phyloP scores from a whole-genome alignment of 1,140 invertebrate species.

The Apolygus lucorum region DNA sequence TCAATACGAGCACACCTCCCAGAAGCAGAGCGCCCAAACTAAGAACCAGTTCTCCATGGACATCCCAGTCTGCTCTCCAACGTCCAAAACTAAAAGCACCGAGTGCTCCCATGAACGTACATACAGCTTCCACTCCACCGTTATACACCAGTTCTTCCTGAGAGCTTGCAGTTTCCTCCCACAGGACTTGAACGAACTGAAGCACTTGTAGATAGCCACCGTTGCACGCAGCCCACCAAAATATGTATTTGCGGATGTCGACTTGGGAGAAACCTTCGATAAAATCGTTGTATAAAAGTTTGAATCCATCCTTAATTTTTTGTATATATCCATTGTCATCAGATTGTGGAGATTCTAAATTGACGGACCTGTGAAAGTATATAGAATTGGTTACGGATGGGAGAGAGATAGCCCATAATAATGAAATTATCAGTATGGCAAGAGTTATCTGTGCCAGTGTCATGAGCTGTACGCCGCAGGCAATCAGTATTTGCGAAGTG shows the following conservation, averaged over 20 bases:
- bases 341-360: not conserved
- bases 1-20: conserved; percentile 52
- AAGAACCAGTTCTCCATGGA: conserved; percentile 47
- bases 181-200: conserved; percentile 47
- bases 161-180: conserved; percentile 38
- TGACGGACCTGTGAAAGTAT: conserved; percentile 14
- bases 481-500: conserved; percentile 48
- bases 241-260: conserved; percentile 34
- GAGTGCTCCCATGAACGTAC: conserved; percentile 42
- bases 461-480: conserved; percentile 46
- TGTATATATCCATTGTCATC: conserved; percentile 34
- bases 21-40: conserved; percentile 50
- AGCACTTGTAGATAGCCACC: conserved; percentile 55
- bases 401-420: conserved; percentile 65
- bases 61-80: conserved; percentile 47
- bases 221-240: conserved; percentile 71
- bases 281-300: conserved; percentile 58
- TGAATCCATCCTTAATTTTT: conserved; percentile 58
- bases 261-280: conserved; percentile 51
- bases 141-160: conserved; percentile 39
- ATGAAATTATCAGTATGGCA: conserved; percentile 38
- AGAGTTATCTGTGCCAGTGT: not conserved
- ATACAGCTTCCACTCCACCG: conserved; percentile 44
- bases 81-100: conserved; percentile 44
- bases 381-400: conserved; percentile 45